Percentiles rank a stretch among this genome's conserved stretches.
Conservation (phyloP, 1,140 invertebrate species). For the Papilio machaon region DNA sequence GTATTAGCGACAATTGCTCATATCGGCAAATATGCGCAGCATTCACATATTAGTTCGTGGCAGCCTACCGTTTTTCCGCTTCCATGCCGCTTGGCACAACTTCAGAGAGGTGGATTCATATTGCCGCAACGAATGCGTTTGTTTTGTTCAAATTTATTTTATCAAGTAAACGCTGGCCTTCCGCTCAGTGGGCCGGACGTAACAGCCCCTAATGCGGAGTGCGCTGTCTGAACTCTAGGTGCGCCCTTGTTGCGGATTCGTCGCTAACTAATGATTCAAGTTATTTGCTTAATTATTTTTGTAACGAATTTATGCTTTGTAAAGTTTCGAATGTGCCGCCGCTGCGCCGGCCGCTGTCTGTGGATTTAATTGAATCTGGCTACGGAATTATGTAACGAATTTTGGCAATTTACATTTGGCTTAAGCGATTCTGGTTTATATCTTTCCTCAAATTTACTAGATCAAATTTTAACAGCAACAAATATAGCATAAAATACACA, state of each 20-base stretch:
- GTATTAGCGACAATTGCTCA: conserved; percentile 55
- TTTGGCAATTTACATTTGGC: not conserved
- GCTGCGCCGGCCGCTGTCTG: conserved; percentile 6
- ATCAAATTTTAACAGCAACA: no score
- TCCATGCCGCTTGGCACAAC: conserved; percentile 77
- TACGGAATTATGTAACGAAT: conserved; percentile 36
- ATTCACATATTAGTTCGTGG: conserved; percentile 76
- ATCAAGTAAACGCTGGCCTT: conserved; percentile 78
- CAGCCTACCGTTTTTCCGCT: conserved; percentile 74
- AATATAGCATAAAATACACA: no score
- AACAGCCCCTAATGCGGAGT: conserved; percentile 71
- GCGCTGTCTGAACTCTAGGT: conserved; percentile 49
- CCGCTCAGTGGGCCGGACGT: conserved; percentile 69
- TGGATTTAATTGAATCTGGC: conserved; percentile 52
- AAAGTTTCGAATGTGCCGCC: conserved; percentile 48
- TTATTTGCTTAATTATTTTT: conserved; percentile 75
- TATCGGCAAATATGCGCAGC: conserved; percentile 65
- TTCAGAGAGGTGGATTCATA: conserved; percentile 80
- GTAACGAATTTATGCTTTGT: conserved; percentile 52
- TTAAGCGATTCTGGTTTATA: not conserved
- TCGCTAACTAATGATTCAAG: conserved; percentile 71
- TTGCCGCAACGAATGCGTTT: conserved; percentile 77
- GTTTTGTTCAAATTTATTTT: conserved; percentile 81
- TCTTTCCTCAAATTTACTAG: no score
- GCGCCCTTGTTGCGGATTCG: conserved; percentile 51